A percentile compares a stretch with the other conserved stretches of the same genome.
These are phyloP conservation scores for Limnephilus lunatus DNA, from an alignment of 2,888 invertebrate genomes.

Conservation along the genomic window DNA sequence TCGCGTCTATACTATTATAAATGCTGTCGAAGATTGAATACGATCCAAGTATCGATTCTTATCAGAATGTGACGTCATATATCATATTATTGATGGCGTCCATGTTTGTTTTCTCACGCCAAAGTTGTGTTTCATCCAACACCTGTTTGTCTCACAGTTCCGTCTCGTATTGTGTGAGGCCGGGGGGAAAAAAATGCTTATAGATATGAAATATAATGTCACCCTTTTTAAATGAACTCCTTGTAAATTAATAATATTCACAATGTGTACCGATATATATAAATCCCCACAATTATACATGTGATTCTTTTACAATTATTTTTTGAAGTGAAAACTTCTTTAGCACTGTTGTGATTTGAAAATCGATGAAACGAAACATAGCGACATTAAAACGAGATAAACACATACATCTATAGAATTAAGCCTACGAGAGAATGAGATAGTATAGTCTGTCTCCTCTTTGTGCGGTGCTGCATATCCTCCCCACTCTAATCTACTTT, in stretches of 20 bases:
- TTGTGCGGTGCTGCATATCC: no score
- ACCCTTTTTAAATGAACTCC: neutral
- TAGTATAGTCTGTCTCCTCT: no score
- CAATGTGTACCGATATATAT: neutral
- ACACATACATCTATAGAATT: no score
- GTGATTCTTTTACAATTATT: neutral
- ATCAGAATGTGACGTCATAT: conserved; percentile 36
- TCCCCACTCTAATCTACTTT: no score
- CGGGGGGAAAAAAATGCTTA: conserved; percentile 6
- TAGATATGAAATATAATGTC: conserved; percentile 12
- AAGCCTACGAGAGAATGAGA: no score
- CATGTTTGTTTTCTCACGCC: conserved; percentile 37
- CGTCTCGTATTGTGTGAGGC: neutral
- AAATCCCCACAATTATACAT: neutral
- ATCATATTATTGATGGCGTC: conserved; percentile 34
- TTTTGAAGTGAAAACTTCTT: neutral
- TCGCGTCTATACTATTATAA: neutral
- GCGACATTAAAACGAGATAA: no score
- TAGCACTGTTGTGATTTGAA: no score
- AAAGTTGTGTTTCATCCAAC: conserved; percentile 23
- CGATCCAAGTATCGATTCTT: conserved; percentile 28
- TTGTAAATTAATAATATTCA: neutral
- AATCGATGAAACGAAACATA: no score
- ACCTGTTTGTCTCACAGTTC: conserved; percentile 24
- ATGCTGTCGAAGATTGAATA: neutral